A percentile compares a stretch with the other conserved stretches of the same genome.
These are phyloP conservation scores for Zenarchopterus dispar DNA, from an alignment of 2,797 vertebrate species.

Conservation along the genomic window DNA sequence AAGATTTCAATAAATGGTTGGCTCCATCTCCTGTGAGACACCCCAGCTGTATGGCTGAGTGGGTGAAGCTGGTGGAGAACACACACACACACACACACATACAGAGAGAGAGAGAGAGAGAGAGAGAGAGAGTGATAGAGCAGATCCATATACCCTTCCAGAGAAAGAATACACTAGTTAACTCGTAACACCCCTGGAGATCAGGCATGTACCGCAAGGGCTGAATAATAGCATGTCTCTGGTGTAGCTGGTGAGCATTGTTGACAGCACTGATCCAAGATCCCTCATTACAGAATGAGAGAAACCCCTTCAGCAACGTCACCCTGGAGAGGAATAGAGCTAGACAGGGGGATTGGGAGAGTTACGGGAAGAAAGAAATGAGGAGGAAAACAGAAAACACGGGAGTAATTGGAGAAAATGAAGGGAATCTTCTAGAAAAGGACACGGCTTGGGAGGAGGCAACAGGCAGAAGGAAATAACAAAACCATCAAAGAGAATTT, in stretches of 20 bases:
- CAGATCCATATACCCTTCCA: conserved; percentile 57
- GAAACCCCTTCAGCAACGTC: conserved; percentile 71
- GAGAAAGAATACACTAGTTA: conserved; percentile 69
- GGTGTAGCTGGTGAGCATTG: conserved; percentile 55
- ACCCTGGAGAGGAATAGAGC: conserved; percentile 61
- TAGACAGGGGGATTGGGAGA: conserved; percentile 21
- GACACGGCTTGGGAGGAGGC: not conserved
- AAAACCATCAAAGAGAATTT: conserved; percentile 11
- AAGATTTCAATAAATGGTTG: conserved; percentile 76
- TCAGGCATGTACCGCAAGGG: conserved; percentile 50
- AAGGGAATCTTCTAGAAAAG: conserved; percentile 12
- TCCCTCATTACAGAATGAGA: conserved; percentile 75
- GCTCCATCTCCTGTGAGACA: conserved; percentile 55
- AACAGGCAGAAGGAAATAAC: conserved; percentile 8
- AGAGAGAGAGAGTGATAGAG: conserved; percentile 54
- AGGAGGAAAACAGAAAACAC: conserved; percentile 24
- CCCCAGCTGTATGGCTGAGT: conserved; percentile 51
- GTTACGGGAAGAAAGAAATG: not conserved
- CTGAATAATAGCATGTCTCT: conserved; percentile 47
- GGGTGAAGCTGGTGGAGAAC: conserved; percentile 58
- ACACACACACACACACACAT: too few species aligned
- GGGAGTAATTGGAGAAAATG: conserved; percentile 12
- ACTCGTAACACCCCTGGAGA: conserved; percentile 66
- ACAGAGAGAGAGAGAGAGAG: too few species aligned
- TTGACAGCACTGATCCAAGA: conserved; percentile 76